Conservation (phyloP, 2,888 invertebrate genomes). For the Drosophila niveifrons region DNA sequence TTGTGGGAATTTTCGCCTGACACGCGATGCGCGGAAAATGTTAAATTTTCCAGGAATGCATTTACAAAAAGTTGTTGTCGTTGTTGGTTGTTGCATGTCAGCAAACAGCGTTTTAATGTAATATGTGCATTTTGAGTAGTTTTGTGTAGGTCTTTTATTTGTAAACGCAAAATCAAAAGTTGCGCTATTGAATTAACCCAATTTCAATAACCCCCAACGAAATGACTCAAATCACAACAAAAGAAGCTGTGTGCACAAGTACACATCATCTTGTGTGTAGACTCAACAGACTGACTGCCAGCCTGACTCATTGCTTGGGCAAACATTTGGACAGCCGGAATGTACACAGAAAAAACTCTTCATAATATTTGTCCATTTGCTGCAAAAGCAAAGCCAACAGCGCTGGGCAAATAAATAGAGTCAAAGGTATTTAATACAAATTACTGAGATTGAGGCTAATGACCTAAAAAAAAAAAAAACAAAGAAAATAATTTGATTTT, state of each 20-base stretch:
- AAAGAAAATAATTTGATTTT: background rate
- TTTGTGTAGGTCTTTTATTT: constrained; percentile 12
- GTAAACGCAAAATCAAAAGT: constrained; percentile 22
- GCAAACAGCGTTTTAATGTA: constrained; percentile 30
- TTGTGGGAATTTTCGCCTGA: constrained; percentile 27
- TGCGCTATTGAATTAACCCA: constrained; percentile 45
- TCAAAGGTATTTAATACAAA: background rate
- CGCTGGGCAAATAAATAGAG: constrained; percentile 12
- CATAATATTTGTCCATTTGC: constrained; percentile 54
- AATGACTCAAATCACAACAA: constrained; percentile 25
- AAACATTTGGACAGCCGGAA: constrained; percentile 43
- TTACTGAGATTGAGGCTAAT: background rate
- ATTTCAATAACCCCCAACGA: constrained; percentile 29
- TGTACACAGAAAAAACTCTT: constrained; percentile 27
- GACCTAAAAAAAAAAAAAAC: background rate
- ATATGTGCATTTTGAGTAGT: constrained; percentile 36
- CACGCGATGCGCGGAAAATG: constrained; percentile 60
- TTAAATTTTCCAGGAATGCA: constrained; percentile 41
- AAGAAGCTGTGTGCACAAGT: constrained; percentile 24
- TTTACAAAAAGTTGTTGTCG: constrained; percentile 6
- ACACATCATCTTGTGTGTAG: constrained; percentile 20
- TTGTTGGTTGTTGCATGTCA: constrained; percentile 45
- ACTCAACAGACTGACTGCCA: too few species aligned
- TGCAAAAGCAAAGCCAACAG: constrained; percentile 35
- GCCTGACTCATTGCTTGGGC: constrained; percentile 51